phyloP scores from a whole-genome alignment of 1,140 invertebrate genomes.

The Nixonia krombeini region DNA sequence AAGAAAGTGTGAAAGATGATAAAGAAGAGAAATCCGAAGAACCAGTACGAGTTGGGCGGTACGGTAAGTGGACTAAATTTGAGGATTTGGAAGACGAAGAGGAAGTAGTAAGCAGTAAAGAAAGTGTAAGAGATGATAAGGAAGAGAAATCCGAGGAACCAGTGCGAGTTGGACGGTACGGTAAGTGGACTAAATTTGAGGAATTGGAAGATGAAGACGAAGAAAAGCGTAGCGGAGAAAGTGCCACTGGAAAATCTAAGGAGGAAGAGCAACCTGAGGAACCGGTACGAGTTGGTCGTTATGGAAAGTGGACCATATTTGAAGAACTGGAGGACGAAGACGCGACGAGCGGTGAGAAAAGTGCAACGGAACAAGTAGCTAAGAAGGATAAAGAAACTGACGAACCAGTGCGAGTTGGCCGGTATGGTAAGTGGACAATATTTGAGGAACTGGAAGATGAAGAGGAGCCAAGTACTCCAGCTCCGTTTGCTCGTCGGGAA shows the following conservation, averaged over 20 bases:
- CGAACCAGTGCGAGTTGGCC: conserved; percentile 18
- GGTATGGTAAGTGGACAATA: conserved; percentile 39
- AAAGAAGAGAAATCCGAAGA: conserved; percentile 15
- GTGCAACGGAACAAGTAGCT: conserved; percentile 3
- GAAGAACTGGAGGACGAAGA: conserved; percentile 63
- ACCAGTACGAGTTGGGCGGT: conserved; percentile 14
- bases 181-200: conserved; percentile 35
- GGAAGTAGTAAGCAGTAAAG: conserved; percentile 22
- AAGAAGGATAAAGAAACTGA: conserved; percentile 32
- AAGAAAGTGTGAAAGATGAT: conserved; percentile 22
- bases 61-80: conserved; percentile 14
- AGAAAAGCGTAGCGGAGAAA: not conserved
- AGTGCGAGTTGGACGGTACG: conserved; percentile 22
- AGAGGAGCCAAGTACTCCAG: conserved; percentile 53
- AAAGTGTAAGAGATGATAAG: conserved; percentile 16
- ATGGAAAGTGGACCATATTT: conserved; percentile 42
- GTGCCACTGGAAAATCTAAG: not conserved
- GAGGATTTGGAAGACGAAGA: not conserved
- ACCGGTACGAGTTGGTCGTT: conserved; percentile 16
- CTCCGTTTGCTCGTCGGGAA: conserved; percentile 11
- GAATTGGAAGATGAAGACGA: conserved; percentile 35
- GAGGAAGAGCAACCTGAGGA: conserved; percentile 36
- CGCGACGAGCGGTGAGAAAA: conserved; percentile 1
- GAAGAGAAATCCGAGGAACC: conserved; percentile 11
- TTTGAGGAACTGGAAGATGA: conserved; percentile 59